Conservation (phyloP, 2,113 vertebrate species). For the Rynchops niger region DNA sequence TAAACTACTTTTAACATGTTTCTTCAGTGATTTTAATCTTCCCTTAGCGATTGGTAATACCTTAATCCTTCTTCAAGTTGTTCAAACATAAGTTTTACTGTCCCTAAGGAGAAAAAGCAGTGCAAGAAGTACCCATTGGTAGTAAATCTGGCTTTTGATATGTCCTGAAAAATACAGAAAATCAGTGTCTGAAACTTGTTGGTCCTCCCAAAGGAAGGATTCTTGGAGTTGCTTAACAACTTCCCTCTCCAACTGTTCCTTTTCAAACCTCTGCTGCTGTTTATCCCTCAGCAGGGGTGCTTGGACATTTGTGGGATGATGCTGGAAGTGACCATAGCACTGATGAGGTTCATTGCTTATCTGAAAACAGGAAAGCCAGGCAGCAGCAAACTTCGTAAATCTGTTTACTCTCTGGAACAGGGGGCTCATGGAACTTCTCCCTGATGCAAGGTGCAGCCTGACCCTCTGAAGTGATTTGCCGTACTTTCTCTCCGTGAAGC, state of each 20-base stretch:
- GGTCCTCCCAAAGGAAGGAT: background rate
- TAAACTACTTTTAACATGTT: background rate
- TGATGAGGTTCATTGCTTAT: background rate
- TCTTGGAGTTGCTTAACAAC: background rate
- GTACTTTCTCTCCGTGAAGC: background rate
- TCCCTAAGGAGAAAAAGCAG: background rate
- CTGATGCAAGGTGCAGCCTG: background rate
- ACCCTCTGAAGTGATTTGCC: background rate
- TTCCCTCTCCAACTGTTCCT: background rate
- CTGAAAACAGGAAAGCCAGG: background rate
- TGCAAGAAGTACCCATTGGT: background rate
- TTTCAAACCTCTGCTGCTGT: slow-evolving; percentile 17
- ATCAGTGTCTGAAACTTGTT: background rate
- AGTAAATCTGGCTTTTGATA: background rate
- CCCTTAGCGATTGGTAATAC: background rate
- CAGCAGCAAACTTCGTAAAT: background rate
- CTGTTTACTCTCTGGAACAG: background rate
- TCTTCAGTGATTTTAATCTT: background rate
- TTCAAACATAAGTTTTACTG: background rate
- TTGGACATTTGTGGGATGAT: background rate
- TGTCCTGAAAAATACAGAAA: background rate
- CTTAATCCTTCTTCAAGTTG: background rate
- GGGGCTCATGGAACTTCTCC: background rate
- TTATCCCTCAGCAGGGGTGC: background rate
- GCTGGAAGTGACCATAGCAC: background rate